Percentiles rank a stretch among this genome's conserved stretches.
phyloP scores from a whole-genome alignment of 2,888 invertebrate species.

The Glomeris marginata region DNA sequence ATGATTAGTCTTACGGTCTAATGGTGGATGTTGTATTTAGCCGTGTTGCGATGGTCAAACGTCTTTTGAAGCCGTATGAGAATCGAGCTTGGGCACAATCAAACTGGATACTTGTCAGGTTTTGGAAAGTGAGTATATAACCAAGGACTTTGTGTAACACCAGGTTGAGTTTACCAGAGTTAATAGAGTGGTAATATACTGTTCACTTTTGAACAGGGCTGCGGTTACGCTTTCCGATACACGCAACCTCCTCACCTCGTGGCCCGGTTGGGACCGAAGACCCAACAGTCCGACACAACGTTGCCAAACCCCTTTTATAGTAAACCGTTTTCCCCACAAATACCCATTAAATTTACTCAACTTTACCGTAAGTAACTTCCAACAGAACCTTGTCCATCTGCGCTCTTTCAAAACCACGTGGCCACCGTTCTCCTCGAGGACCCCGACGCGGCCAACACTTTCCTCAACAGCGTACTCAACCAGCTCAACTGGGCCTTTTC shows the following conservation, averaged over 20 bases:
- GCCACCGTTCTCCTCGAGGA: conserved; percentile 44
- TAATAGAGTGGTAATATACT: neutral
- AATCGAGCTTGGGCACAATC: conserved; percentile 66
- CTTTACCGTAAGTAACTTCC: no score
- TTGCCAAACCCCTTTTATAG: conserved; percentile 27
- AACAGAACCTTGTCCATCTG: conserved; percentile 52
- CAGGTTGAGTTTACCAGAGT: no score
- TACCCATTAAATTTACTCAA: no score
- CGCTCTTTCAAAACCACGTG: conserved; percentile 47
- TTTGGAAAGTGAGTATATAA: conserved; percentile 53
- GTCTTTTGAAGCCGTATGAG: conserved; percentile 59
- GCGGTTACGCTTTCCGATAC: conserved; percentile 60
- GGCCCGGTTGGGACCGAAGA: conserved; percentile 32
- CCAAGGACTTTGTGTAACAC: no score
- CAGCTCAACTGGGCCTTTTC: conserved; percentile 80
- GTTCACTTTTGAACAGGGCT: conserved; percentile 35
- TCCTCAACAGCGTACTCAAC: conserved; percentile 60
- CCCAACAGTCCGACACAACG: conserved; percentile 35
- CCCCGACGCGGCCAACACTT: conserved; percentile 47
- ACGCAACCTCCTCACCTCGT: conserved; percentile 38
- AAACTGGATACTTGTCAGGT: conserved; percentile 65
- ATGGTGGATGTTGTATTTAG: conserved; percentile 25
- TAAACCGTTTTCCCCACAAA: conserved; percentile 16
- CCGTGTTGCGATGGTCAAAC: conserved; percentile 47
- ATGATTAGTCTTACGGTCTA: neutral